Evolutionary conservation across 2,113 vertebrate genomes (phyloP).

Genomic region (Thalassarche chlororhynchos): DNA sequence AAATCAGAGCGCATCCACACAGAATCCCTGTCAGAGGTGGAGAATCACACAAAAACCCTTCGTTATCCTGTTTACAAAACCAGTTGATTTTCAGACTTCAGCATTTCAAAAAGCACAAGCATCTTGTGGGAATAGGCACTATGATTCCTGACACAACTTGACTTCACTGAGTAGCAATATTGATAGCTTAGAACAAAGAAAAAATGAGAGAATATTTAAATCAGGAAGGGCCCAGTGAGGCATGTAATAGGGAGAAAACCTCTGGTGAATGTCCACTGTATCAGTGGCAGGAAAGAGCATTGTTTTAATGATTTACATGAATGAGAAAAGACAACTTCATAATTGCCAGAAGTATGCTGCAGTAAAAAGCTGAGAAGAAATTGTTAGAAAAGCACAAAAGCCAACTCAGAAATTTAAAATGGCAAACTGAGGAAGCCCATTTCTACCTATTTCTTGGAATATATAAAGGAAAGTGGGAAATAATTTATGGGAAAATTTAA

Average conservation of each 20-base stretch:
- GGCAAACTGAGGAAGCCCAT: neutral
- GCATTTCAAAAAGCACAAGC: neutral
- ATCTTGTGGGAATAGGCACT: constrained; percentile 1
- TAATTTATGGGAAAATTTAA: neutral
- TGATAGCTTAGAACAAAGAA: constrained; percentile 51
- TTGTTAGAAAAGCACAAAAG: neutral
- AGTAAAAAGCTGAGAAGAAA: neutral
- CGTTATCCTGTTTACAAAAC: neutral
- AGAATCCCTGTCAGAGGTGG: neutral
- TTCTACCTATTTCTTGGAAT: neutral
- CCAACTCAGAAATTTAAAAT: neutral
- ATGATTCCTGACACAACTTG: neutral
- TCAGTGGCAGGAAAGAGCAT: constrained; percentile 43
- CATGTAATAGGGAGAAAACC: constrained; percentile 72
- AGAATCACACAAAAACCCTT: neutral
- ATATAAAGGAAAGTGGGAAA: neutral
- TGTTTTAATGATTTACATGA: constrained; percentile 57
- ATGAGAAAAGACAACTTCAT: constrained; percentile 61
- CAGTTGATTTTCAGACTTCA: neutral
- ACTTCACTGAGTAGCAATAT: neutral
- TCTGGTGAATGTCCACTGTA: constrained; percentile 37
- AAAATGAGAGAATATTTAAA: constrained; percentile 67
- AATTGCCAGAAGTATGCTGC: neutral
- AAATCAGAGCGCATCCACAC: neutral
- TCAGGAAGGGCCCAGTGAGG: constrained; percentile 46